Conservation (phyloP, 2,113 vertebrate genomes). For the Columba livia region DNA sequence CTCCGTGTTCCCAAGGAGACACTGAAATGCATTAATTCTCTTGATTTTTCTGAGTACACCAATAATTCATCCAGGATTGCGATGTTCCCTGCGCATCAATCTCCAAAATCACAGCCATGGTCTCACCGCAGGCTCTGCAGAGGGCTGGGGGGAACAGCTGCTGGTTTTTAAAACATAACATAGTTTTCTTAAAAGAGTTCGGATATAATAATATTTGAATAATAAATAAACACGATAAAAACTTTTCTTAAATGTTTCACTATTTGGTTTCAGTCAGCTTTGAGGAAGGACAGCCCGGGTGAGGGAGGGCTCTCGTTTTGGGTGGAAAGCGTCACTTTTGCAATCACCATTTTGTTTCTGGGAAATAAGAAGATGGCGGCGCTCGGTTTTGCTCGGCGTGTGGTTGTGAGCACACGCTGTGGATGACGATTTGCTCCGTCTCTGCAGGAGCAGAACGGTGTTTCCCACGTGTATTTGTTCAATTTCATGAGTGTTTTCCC, state of each 20-base stretch:
- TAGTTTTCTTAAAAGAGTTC: neutral
- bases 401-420: neutral
- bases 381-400: fast-evolving
- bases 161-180: neutral
- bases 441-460: neutral
- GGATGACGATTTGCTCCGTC: neutral
- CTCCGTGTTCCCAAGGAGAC: neutral
- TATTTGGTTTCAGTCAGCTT: neutral
- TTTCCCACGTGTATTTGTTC: neutral
- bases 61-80: neutral
- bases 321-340: neutral
- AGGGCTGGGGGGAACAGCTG: neutral
- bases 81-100: neutral
- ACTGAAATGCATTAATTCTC: neutral
- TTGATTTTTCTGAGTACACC: neutral
- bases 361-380: neutral
- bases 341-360: neutral
- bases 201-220: neutral
- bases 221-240: neutral
- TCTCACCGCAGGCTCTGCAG: neutral
- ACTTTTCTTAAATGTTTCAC: neutral
- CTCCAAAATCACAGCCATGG: neutral
- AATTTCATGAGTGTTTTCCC: neutral
- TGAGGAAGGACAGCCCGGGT: neutral
- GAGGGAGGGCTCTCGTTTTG: neutral